These are phyloP conservation scores for Saturnia pavonia DNA, from an alignment of 2,888 invertebrate genomes.

Conservation along the genomic window DNA sequence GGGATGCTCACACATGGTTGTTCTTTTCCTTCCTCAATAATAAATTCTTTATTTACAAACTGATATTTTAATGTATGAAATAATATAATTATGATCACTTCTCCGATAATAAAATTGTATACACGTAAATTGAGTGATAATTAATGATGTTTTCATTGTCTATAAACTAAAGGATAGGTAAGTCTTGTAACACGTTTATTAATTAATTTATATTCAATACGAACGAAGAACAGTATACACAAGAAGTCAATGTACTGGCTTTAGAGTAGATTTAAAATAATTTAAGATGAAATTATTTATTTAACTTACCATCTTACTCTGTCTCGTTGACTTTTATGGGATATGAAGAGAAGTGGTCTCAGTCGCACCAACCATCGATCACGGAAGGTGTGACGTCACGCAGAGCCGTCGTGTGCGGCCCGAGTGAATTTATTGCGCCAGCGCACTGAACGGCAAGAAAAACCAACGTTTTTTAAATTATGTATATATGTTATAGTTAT, in stretches of 20 bases:
- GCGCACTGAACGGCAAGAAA: constrained; percentile 69
- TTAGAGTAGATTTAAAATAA: constrained; percentile 77
- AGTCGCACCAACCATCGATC: constrained; percentile 73
- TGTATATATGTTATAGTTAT: constrained; percentile 9
- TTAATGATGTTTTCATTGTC: background rate
- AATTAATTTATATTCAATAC: background rate
- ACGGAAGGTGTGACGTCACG: constrained; percentile 80
- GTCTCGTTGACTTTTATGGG: constrained; percentile 42
- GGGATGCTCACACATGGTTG: constrained; percentile 48
- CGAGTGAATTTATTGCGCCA: constrained; percentile 77
- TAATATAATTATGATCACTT: constrained; percentile 1
- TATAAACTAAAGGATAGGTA: background rate
- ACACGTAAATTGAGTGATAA: background rate
- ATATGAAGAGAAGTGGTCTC: constrained; percentile 52
- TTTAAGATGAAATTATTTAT: constrained; percentile 75
- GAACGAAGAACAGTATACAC: constrained; percentile 44
- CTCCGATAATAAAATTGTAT: background rate
- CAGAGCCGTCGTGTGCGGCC: constrained; percentile 81
- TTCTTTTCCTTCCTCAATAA: constrained; percentile 71
- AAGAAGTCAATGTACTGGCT: constrained; percentile 78
- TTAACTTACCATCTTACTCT: constrained; percentile 55
- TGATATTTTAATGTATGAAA: constrained; percentile 53
- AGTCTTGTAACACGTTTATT: background rate
- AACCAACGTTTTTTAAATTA: constrained; percentile 43
- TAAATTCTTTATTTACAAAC: constrained; percentile 75